Conservation (phyloP, 2,113 vertebrate genomes). For the Cyprinodon variegatus region DNA sequence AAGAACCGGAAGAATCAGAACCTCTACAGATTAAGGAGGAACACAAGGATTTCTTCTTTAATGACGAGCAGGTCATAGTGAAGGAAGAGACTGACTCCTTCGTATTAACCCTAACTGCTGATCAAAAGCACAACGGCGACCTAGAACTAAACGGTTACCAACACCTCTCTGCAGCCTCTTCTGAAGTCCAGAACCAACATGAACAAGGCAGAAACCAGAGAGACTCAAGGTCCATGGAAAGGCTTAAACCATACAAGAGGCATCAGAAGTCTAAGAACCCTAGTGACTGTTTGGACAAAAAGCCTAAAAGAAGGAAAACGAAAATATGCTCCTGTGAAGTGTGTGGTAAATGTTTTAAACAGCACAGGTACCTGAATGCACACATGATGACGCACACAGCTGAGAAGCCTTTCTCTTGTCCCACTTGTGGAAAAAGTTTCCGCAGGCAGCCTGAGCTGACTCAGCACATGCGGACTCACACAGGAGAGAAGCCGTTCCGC, state of each 20-base stretch:
- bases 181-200: neutral
- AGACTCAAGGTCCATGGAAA: neutral
- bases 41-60: neutral
- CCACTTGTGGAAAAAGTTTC: neutral
- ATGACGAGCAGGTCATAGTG: neutral
- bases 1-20: too few relatives aligned
- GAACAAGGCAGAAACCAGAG: too few relatives aligned
- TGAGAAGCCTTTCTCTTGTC: neutral
- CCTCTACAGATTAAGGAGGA: too few relatives aligned
- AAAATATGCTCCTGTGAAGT: neutral
- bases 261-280: neutral
- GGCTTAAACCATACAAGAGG: neutral
- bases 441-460: too few relatives aligned
- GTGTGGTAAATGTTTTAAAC: neutral
- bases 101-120: neutral
- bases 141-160: neutral
- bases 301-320: neutral
- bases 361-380: neutral
- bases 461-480: too few relatives aligned
- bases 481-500: too few relatives aligned
- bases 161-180: neutral
- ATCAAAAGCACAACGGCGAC: neutral
- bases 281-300: neutral
- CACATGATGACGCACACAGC: neutral
- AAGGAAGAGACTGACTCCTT: neutral